Percentiles rank a stretch among this genome's conserved stretches.
Conservation (phyloP, 2,113 vertebrate genomes). For the Carassius auratus region DNA sequence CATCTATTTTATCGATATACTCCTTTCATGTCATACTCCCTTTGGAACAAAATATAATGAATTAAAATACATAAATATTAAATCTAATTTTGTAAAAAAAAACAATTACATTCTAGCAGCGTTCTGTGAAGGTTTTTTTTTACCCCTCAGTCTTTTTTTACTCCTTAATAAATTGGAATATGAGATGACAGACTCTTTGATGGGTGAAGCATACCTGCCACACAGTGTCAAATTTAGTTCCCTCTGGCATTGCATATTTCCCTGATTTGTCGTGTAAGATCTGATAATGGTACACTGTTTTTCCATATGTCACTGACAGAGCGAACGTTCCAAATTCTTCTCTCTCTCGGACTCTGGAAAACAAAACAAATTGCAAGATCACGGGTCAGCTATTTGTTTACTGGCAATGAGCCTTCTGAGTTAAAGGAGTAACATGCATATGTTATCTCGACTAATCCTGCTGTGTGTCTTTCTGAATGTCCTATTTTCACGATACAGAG, state of each 20-base stretch:
- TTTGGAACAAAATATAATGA: neutral
- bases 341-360: slow-evolving; percentile 85
- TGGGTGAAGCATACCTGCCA: slow-evolving; percentile 85
- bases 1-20: neutral
- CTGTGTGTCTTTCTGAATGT: neutral
- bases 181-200: neutral
- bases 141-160: neutral
- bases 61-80: neutral
- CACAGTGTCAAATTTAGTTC: slow-evolving; percentile 94
- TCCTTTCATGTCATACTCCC: neutral
- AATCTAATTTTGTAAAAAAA: neutral
- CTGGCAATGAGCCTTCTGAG: neutral
- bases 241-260: slow-evolving; percentile 90
- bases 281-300: slow-evolving; percentile 91
- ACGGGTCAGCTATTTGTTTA: neutral
- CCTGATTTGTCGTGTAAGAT: slow-evolving; percentile 91
- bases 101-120: neutral
- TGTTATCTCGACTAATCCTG: neutral
- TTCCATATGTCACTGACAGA: slow-evolving; percentile 89
- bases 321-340: slow-evolving; percentile 80
- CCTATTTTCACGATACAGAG: neutral
- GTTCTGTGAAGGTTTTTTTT: neutral
- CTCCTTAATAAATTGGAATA: neutral
- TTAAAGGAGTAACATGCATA: neutral
- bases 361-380: neutral